phyloP scores from a whole-genome alignment of 2,797 vertebrate genomes.

The Pseudocheirus occidentalis region DNA sequence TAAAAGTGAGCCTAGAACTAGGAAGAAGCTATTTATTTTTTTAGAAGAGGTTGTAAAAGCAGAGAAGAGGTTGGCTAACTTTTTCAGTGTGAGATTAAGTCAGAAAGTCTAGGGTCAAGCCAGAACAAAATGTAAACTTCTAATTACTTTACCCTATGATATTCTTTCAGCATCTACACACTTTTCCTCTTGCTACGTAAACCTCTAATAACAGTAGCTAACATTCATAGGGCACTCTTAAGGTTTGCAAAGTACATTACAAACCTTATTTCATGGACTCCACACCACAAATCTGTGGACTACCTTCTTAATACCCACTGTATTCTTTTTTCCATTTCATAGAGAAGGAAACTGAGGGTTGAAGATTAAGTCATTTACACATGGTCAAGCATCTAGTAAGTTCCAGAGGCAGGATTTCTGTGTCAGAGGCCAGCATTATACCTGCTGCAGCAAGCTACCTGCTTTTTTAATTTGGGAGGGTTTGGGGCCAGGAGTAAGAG shows the following conservation, averaged over 20 bases:
- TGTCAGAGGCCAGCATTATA: background rate
- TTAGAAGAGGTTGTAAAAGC: background rate
- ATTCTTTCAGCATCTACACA: background rate
- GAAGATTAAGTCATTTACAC: background rate
- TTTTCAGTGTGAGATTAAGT: background rate
- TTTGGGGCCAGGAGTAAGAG: background rate
- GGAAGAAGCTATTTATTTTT: background rate
- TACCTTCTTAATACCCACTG: background rate
- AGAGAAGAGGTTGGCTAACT: background rate
- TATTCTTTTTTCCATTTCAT: background rate
- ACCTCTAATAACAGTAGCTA: background rate
- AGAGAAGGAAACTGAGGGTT: background rate
- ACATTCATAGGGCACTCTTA: background rate
- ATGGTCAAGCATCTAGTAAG: background rate
- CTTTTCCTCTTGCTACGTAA: background rate
- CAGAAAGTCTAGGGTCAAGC: background rate
- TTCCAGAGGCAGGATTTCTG: background rate
- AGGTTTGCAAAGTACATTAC: background rate
- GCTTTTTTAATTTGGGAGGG: background rate
- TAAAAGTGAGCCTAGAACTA: background rate
- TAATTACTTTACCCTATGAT: background rate
- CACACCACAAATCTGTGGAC: background rate
- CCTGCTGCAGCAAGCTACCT: background rate
- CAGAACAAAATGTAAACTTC: background rate
- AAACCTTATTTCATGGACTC: background rate